These are phyloP conservation scores for Athrips mouffetella DNA, from an alignment of 2,888 invertebrate genomes.

Conservation along the genomic window DNA sequence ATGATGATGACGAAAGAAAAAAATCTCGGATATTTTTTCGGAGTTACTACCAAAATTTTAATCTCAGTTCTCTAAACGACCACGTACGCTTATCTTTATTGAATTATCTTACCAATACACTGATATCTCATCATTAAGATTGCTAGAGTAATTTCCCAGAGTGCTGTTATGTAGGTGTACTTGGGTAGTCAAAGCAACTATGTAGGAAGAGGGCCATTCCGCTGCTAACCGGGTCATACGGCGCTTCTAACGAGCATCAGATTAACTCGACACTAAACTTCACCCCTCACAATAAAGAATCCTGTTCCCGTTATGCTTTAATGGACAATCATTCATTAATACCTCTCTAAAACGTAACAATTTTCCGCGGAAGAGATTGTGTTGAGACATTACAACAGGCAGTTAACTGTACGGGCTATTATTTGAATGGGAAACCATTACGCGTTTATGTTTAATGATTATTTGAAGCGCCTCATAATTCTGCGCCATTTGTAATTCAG, in stretches of 20 bases:
- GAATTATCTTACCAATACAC: too few relatives aligned
- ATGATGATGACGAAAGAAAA: too few relatives aligned
- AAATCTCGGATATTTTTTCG: too few relatives aligned
- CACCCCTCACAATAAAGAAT: constrained; percentile 52
- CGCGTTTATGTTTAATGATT: constrained; percentile 73
- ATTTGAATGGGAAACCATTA: constrained; percentile 71
- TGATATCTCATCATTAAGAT: background rate
- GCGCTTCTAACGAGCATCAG: constrained; percentile 28
- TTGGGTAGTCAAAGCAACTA: constrained; percentile 44
- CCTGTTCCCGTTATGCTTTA: constrained; percentile 60
- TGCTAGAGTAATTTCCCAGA: constrained; percentile 28
- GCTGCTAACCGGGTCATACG: constrained; percentile 25
- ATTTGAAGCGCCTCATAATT: constrained; percentile 71
- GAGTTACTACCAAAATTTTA: too few relatives aligned
- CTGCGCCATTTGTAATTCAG: constrained; percentile 60
- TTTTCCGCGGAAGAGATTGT: constrained; percentile 64
- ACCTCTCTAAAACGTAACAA: constrained; percentile 63
- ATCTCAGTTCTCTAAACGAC: too few relatives aligned
- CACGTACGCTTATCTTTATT: too few relatives aligned
- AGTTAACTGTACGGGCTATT: constrained; percentile 69
- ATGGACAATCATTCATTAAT: constrained; percentile 72
- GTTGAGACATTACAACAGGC: constrained; percentile 64
- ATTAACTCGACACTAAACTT: constrained; percentile 42
- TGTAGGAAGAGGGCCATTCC: constrained; percentile 19
- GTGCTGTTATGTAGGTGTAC: constrained; percentile 33